Evolutionary conservation across 2,113 vertebrate species (phyloP).

Genomic region (Heloderma charlesbogerti): DNA sequence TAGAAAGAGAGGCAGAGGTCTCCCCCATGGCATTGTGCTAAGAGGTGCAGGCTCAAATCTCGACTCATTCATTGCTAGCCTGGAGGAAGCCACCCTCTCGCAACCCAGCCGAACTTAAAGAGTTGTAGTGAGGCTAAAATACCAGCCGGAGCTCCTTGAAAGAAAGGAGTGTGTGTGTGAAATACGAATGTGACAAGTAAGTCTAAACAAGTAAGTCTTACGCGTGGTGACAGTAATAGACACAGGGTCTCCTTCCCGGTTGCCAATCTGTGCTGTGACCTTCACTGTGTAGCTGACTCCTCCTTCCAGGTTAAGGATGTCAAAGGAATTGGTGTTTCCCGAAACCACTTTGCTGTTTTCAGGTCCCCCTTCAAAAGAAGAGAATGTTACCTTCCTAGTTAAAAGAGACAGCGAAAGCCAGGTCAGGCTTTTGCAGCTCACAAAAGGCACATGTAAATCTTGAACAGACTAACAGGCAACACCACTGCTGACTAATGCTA

Average conservation of each 20-base stretch:
- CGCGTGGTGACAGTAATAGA: conserved; percentile 86
- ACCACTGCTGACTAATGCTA: not conserved
- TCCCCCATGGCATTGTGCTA: not conserved
- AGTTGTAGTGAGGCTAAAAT: not conserved
- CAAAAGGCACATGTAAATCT: not conserved
- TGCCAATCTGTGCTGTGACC: conserved; percentile 86
- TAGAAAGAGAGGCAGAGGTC: not conserved
- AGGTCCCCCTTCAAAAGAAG: conserved; percentile 71
- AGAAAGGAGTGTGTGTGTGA: conserved; percentile 81
- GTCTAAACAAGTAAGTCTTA: conserved; percentile 51
- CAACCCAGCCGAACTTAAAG: not conserved
- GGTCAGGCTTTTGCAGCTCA: not conserved
- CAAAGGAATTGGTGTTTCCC: conserved; percentile 80
- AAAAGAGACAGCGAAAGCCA: not conserved
- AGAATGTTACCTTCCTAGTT: not conserved
- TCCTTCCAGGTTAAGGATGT: conserved; percentile 81
- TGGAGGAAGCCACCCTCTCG: not conserved
- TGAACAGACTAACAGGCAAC: not conserved
- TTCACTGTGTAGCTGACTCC: conserved; percentile 86
- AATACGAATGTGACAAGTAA: not conserved
- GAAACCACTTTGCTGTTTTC: conserved; percentile 76
- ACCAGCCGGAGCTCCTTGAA: not conserved
- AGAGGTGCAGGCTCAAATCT: not conserved
- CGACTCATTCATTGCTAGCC: not conserved
- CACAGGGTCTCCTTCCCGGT: conserved; percentile 85